Evolutionary conservation across 2,113 vertebrate species (phyloP).

Genomic region (Puffinus mauretanicus): DNA sequence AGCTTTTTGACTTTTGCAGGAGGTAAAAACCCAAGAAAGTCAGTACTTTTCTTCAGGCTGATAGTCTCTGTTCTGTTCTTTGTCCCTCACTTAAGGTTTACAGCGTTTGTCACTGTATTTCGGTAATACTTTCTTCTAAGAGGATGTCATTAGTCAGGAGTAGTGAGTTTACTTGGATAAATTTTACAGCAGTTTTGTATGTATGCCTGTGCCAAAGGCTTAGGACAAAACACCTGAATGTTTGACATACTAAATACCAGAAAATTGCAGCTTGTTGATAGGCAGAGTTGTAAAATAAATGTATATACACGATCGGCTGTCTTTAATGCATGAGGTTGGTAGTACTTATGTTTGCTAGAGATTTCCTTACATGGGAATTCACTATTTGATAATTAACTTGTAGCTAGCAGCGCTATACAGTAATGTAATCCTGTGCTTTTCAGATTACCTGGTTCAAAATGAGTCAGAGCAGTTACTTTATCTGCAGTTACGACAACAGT

Average conservation of each 20-base stretch:
- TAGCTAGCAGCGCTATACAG: conserved; percentile 22
- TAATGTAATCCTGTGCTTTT: not conserved
- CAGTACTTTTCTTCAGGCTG: not conserved
- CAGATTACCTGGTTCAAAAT: conserved; percentile 9
- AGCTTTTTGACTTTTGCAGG: not conserved
- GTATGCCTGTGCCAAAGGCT: not conserved
- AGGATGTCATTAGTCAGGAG: not conserved
- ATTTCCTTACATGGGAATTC: not conserved
- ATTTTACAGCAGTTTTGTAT: not conserved
- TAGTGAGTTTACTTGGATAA: not conserved
- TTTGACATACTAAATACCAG: not conserved
- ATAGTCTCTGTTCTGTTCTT: not conserved
- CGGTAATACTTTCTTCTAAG: not conserved
- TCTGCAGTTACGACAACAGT: not conserved
- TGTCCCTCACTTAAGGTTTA: not conserved
- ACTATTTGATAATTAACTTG: not conserved
- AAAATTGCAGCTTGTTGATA: not conserved
- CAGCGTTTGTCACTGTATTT: not conserved
- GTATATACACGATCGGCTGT: not conserved
- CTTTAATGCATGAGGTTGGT: not conserved
- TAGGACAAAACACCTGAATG: not conserved
- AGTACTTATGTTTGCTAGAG: not conserved
- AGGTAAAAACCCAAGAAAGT: not conserved
- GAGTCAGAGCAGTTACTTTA: conserved; percentile 2
- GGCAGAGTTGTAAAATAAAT: not conserved